A percentile compares a stretch with the other conserved stretches of the same genome.
phyloP scores from a whole-genome alignment of 1,140 invertebrate species.

The Pogonomyrmex barbatus region DNA sequence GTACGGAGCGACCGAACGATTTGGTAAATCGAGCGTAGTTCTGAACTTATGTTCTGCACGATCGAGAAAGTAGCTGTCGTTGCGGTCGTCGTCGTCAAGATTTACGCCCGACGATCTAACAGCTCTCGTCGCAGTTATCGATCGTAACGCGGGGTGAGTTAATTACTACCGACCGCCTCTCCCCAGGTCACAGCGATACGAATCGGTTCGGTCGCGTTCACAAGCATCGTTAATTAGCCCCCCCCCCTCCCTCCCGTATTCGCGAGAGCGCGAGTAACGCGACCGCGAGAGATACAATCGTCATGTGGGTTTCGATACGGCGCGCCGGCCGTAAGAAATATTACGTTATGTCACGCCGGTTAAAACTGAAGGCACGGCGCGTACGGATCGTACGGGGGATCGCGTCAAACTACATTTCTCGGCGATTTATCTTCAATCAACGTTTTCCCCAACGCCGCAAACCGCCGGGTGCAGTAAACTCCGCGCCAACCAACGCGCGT shows the following conservation, averaged over 20 bases:
- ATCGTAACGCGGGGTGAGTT: slow-evolving; percentile 68
- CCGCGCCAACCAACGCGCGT: slow-evolving; percentile 41
- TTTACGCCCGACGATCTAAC: slow-evolving; percentile 69
- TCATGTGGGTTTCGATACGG: slow-evolving; percentile 69
- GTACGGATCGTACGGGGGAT: slow-evolving; percentile 43
- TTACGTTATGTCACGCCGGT: slow-evolving; percentile 37
- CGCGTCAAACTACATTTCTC: slow-evolving; percentile 57
- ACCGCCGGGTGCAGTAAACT: slow-evolving; percentile 49
- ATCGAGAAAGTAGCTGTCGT: slow-evolving; percentile 70
- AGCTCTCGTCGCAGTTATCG: slow-evolving; percentile 67
- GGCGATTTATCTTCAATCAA: slow-evolving; percentile 69
- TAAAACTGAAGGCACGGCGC: slow-evolving; percentile 14
- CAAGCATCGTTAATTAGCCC: slow-evolving; percentile 69
- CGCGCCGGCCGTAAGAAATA: slow-evolving; percentile 40
- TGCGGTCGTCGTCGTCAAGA: slow-evolving; percentile 62
- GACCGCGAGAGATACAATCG: slow-evolving; percentile 22
- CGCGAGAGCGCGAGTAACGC: slow-evolving; percentile 59
- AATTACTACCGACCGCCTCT: slow-evolving; percentile 59
- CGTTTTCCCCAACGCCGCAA: slow-evolving; percentile 54
- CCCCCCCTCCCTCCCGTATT: slow-evolving; percentile 19
- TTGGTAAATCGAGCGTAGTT: slow-evolving; percentile 75
- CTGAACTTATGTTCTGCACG: slow-evolving; percentile 69
- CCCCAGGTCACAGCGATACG: slow-evolving; percentile 7
- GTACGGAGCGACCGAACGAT: slow-evolving; percentile 56
- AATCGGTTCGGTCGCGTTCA: slow-evolving; percentile 51